Conservation (phyloP, 2,113 vertebrate genomes). For the Thinocorus orbignyianus region DNA sequence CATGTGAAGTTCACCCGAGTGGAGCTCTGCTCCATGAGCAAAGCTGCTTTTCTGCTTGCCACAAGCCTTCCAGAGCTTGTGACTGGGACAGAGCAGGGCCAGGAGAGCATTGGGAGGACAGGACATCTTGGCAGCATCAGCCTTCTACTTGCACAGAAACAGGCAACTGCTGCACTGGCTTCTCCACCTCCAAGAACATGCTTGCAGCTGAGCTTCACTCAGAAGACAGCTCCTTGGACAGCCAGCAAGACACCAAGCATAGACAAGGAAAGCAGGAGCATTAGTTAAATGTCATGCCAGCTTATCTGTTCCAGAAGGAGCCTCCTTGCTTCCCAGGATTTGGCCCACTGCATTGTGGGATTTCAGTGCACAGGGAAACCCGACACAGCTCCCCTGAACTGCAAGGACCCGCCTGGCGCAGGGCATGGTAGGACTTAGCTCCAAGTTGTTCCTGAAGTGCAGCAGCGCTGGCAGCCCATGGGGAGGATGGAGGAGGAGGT, state of each 20-base stretch:
- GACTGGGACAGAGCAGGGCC: neutral
- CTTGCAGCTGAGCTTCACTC: neutral
- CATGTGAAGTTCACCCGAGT: neutral
- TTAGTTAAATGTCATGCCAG: neutral
- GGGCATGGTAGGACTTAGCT: neutral
- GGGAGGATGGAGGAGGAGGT: neutral
- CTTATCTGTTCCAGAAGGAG: neutral
- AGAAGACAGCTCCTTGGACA: neutral
- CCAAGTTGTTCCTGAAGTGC: accelerated
- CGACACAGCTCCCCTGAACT: neutral
- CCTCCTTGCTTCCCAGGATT: neutral
- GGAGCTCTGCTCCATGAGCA: neutral
- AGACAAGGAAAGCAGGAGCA: neutral
- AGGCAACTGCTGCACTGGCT: accelerated
- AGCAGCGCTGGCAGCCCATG: neutral
- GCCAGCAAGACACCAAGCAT: neutral
- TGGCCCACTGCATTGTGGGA: accelerated
- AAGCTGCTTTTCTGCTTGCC: neutral
- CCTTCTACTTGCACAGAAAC: neutral
- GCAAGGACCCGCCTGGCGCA: accelerated
- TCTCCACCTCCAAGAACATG: neutral
- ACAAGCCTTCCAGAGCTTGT: neutral
- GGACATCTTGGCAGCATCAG: neutral
- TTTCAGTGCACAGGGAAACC: neutral
- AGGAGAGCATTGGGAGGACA: neutral